Base-by-base conservation (phyloP, 2,113 vertebrate species). In the Todiramphus saurophagus region DNA sequence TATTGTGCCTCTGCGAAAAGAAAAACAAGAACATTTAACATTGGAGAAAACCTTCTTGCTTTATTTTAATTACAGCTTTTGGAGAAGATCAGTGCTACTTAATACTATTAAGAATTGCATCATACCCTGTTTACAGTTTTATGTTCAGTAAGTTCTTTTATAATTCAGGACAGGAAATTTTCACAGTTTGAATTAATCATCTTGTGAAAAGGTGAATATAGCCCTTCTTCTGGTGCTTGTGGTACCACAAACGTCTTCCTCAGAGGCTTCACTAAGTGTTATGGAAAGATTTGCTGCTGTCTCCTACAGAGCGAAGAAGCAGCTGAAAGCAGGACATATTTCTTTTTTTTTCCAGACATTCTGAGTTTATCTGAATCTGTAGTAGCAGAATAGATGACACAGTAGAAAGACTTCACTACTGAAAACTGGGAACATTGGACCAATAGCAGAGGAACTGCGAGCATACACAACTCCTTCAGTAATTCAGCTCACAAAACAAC, bases 111-210 rank as follows among this genome's bases (percentile, higher is more conserved):
- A 82, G 73, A 84, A 90, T 94, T 94, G 33, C 91, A 55, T 96
- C 96, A 94, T 60, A 63, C 39, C 37, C 86, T 95, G 94, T 94
- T 97, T 97, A 94, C n/a, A 78, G n/a, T 51, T 81, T 81, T 56
- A 60, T 50, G 44, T 93, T 95, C 86, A 96, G 11, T 85, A 78
- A 75, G 33, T 59, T 89, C 64, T 94, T 86, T 96, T 85, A 93
- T 37, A 44, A 63, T 51, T 89, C 60, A 44, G 30, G 23, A 62
- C 50, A 68, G 90, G 94, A 94, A 88, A 87, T 87, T 86, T 67
- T 86, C 48, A 69, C 39, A 83, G 39, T 90, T 89, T 92, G 77
- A 78, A 68, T 39, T 84, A 89, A 79, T 85, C 74, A 44, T 85
- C 44, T 77, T 5, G 30, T 85, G 72, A 84, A 95, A 89, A 78